Base-by-base conservation (phyloP, 2,113 vertebrate species). In the Leptocoma aspasia region DNA sequence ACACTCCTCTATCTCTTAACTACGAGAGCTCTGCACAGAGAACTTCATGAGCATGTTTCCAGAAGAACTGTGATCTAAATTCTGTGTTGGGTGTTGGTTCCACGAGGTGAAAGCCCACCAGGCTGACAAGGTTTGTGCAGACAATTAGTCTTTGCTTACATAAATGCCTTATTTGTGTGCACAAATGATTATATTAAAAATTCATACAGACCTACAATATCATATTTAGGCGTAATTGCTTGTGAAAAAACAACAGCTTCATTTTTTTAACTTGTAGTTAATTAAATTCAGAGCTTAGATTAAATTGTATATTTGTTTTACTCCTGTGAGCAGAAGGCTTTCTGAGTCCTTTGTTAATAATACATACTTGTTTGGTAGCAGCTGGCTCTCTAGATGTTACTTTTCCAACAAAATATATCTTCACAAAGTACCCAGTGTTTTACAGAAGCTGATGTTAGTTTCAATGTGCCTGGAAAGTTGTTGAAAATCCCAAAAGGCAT, bases 301-400 rank as follows among this genome's bases (percentile, higher is more conserved):
- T 95, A 92, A 91, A 92, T 33, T 86, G 95, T 93, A 9, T 66
- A 83, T 95, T 96, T 96, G 91, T 75, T 96, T 96, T 96, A 92
- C 76, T 69, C 50, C 63, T 71, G 63, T 66, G 86, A 96, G 57
- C 92, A 95, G 92, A 89, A 87, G 69, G 82, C 52, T 81, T 92
- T 85, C 83, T 1, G 2, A 54, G 68, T 44, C 72, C 80, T 93
- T 87, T 50, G 59, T 97, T 92, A 96, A 92, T 92, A 96, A 96
- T 94, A 71, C 70, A 96, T 90, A 92, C 63, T 91, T 2, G 2
- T 68, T 72, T 64, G 78, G 82, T 87, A 90, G 92, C 94, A 96
- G 80, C 92, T 95, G 91, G 70, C 49, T 95, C 82, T 82, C 81
- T 95, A 71, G 64, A 82, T 80, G 50, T 87, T 91, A 83, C 76